These are phyloP conservation scores for Oncopeltus fasciatus DNA, from an alignment of 1,140 invertebrate species.

Conservation along the genomic window DNA sequence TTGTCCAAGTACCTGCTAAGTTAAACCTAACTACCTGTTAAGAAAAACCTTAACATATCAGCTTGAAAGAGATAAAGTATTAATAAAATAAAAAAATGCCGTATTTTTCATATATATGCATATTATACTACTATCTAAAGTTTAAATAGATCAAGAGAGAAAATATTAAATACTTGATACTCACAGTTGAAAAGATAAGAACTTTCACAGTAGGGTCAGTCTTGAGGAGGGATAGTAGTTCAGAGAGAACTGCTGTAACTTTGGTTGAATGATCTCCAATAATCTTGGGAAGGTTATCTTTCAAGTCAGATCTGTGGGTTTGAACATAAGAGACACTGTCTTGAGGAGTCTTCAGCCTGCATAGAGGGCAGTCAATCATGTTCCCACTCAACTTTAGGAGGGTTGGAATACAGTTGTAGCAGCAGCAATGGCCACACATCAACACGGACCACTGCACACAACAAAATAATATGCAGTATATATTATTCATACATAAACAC, in stretches of 20 bases:
- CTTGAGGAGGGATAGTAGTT: slow-evolving; percentile 39
- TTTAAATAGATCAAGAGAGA: too few species aligned
- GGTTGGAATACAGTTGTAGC: slow-evolving; percentile 42
- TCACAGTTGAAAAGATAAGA: slow-evolving; percentile 55
- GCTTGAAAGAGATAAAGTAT: too few species aligned
- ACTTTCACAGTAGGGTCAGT: slow-evolving; percentile 46
- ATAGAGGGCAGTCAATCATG: slow-evolving; percentile 43
- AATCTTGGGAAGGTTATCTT: slow-evolving; percentile 22
- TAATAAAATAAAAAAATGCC: too few species aligned
- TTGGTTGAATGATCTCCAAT: slow-evolving; percentile 55
- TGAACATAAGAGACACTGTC: slow-evolving; percentile 45
- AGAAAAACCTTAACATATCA: too few species aligned
- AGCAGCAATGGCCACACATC: slow-evolving; percentile 52
- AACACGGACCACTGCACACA: slow-evolving; percentile 58
- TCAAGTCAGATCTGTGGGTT: slow-evolving; percentile 27
- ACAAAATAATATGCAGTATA: too few species aligned
- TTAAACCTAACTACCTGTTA: too few species aligned
- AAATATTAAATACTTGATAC: neutral
- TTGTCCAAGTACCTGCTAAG: too few species aligned
- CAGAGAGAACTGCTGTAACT: slow-evolving; percentile 47
- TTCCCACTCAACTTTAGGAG: slow-evolving; percentile 17
- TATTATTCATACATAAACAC: too few species aligned
- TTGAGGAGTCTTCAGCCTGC: slow-evolving; percentile 39
- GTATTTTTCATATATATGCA: too few species aligned
- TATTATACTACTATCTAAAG: too few species aligned